Evolutionary conservation across 2,888 invertebrate genomes (phyloP), one percentile per base, ranked within the genome.

Genomic region (Alcis repandata): DNA sequence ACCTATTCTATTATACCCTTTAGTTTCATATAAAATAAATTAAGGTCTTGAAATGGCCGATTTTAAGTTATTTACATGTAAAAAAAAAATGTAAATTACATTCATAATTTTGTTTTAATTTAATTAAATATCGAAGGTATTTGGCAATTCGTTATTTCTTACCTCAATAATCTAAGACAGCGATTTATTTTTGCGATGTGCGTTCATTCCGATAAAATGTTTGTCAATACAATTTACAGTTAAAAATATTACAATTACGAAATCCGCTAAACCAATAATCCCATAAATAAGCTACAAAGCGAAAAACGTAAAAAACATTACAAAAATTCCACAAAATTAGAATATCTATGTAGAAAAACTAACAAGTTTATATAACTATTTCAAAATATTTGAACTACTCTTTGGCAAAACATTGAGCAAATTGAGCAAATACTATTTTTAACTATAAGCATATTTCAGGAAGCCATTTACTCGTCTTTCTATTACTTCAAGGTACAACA

Each of bases 391-490:
- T 73, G 63, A 72, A 67, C 74, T 77, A 75, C 59, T 40, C 69
- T 75, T 75, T 78, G 73, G 91, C 91, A 91, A 91, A 89, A 85
- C 70, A 91, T 90, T 89, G 88, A 89, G 87, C 89, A 88, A 88
- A 82, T 91, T 90, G 88, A 90, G 90, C 89, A 88, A 86, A 68
- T 49, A 68, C 71, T 69, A 71, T 68, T 68, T 65, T 61, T 65
- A 45, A 57, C 84, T 82, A 88, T 79, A 88, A 87, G 84, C 79
- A 77, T 59, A 83, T 75, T 61, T 73, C 65, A 75, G 67, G 63
- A 60, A 69, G 69, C 70, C 53, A 58, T 77, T 68, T 69, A 71
- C 72, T 74, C 67, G 69, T 70, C 66, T 68, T 70, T 67, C 69
- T 70, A 68, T 75, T 38, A 49, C 48, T 59, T 59, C 38, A 64